Conservation (phyloP, 2,797 vertebrate species). For the Okamejei kenojei region DNA sequence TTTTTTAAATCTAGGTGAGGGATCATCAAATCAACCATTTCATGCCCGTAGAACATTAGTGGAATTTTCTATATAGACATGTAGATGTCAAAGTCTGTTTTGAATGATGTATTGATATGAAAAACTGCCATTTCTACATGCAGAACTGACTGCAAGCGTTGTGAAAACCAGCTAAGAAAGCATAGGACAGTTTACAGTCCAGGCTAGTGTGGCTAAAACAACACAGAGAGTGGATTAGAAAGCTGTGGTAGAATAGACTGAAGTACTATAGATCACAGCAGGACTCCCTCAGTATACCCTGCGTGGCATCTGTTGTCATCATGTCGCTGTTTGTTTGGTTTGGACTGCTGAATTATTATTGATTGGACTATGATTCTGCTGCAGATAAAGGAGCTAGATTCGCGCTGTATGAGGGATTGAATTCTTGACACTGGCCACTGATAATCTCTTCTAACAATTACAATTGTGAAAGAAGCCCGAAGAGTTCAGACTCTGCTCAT, state of each 20-base stretch:
- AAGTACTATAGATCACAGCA: not conserved
- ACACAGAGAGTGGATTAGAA: not conserved
- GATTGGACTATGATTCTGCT: not conserved
- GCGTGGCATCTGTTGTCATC: not conserved
- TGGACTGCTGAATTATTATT: not conserved
- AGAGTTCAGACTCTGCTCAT: not conserved
- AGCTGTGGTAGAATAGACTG: not conserved
- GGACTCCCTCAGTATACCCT: not conserved
- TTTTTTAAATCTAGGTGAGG: not conserved
- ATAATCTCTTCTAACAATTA: not conserved
- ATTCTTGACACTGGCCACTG: too few species aligned
- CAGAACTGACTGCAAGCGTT: not conserved
- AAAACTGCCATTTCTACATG: not conserved
- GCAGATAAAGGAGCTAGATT: not conserved
- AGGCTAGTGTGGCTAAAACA: not conserved
- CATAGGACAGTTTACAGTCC: not conserved
- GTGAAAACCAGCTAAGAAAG: not conserved
- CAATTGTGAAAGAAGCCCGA: not conserved
- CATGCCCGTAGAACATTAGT: not conserved
- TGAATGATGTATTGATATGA: not conserved
- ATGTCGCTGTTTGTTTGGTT: not conserved
- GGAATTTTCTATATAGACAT: not conserved
- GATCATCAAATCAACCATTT: not conserved
- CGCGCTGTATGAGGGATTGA: not conserved
- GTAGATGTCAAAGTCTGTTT: not conserved